phyloP scores from a whole-genome alignment of 2,888 invertebrate species.

The Smittia aterrima region DNA sequence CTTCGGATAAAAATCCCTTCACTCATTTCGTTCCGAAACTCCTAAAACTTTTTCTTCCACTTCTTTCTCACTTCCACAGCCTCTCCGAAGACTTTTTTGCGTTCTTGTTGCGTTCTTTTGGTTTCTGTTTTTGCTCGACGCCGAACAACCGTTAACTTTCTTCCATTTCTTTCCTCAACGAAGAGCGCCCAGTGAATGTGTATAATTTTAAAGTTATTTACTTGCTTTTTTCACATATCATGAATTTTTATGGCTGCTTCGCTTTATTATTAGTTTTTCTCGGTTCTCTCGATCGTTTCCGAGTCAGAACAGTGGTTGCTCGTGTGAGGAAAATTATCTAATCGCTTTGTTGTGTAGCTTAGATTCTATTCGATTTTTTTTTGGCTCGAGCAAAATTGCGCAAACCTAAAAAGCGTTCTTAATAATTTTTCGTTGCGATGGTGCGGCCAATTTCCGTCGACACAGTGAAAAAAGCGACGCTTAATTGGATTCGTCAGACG shows the following conservation, averaged over 20 bases:
- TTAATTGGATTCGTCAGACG: constrained; percentile 7
- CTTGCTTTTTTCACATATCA: constrained; percentile 35
- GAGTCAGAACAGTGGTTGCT: neutral
- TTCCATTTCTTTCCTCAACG: constrained; percentile 23
- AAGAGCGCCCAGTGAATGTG: constrained; percentile 9
- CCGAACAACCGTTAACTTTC: constrained; percentile 31
- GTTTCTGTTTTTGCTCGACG: neutral
- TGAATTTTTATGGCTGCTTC: constrained; percentile 34
- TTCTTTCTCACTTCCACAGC: constrained; percentile 11
- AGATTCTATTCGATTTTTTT: too few relatives aligned
- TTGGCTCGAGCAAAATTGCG: too few relatives aligned
- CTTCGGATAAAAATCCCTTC: neutral
- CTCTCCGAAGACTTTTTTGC: constrained; percentile 12
- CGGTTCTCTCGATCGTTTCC: neutral
- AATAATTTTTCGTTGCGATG: too few relatives aligned
- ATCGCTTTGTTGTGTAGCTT: neutral
- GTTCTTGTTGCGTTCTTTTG: constrained; percentile 33
- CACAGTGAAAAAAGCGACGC: neutral
- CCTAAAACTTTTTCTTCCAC: constrained; percentile 3
- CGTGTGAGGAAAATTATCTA: constrained; percentile 17
- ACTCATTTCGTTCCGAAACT: too few relatives aligned
- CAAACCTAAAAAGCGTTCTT: too few relatives aligned
- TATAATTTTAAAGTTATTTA: constrained; percentile 36
- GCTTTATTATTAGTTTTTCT: constrained; percentile 33
- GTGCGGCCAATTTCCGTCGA: neutral